Evolutionary conservation across 2,888 invertebrate species (phyloP).

Genomic region (Lithophane semibrunnea): DNA sequence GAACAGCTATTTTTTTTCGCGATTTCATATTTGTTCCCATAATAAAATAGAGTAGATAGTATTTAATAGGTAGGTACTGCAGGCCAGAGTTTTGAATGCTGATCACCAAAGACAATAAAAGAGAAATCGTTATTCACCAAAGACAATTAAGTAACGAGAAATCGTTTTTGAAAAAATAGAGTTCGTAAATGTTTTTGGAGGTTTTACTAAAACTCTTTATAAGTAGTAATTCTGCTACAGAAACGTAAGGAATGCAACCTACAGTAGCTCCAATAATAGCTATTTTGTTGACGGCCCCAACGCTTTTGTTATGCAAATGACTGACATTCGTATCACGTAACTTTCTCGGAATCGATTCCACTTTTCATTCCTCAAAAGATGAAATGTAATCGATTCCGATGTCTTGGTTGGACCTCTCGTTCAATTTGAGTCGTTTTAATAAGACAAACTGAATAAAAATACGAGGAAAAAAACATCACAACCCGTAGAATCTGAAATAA

Average conservation of each 20-base stretch:
- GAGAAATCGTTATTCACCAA: no score
- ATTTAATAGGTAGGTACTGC: background rate
- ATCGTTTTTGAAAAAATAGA: background rate
- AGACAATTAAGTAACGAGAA: no score
- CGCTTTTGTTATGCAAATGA: conserved; percentile 48
- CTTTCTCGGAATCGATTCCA: conserved; percentile 47
- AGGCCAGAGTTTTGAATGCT: no score
- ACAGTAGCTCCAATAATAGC: conserved; percentile 17
- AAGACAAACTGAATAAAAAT: conserved; percentile 17
- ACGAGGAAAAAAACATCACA: conserved; percentile 1
- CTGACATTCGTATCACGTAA: conserved; percentile 39
- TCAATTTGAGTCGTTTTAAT: conserved; percentile 20
- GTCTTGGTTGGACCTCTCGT: background rate
- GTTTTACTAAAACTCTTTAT: background rate
- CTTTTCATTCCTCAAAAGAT: conserved; percentile 41
- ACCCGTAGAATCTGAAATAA: background rate
- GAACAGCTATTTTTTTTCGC: no score
- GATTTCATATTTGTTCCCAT: no score
- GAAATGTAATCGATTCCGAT: conserved; percentile 50
- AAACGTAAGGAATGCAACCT: conserved; percentile 10
- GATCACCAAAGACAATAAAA: background rate
- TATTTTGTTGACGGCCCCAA: conserved; percentile 2
- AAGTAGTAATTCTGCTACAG: background rate
- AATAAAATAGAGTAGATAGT: no score
- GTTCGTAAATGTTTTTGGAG: background rate